Percentiles rank a stretch among this genome's conserved stretches.
phyloP scores from a whole-genome alignment of 2,888 invertebrate species.

The Beris morrisii region DNA sequence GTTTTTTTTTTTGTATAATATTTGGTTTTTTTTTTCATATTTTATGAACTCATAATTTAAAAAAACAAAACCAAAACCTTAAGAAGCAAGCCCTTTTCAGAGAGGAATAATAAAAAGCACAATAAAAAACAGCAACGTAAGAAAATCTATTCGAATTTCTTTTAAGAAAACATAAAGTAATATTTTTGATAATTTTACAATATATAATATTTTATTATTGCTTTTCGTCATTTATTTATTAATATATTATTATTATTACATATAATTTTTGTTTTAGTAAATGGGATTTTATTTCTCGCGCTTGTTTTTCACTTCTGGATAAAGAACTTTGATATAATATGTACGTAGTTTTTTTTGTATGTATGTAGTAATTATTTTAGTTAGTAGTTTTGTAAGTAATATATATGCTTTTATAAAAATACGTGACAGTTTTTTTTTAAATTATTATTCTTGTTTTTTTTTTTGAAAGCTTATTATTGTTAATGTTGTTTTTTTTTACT shows the following conservation, averaged over 20 bases:
- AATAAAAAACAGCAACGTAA: slow-evolving; percentile 14
- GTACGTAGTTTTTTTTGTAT: slow-evolving; percentile 33
- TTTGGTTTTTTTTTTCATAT: slow-evolving; percentile 26
- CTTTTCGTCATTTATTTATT: slow-evolving; percentile 30
- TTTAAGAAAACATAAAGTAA: slow-evolving; percentile 14
- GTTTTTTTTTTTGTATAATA: slow-evolving; percentile 24
- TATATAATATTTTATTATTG: slow-evolving; percentile 23
- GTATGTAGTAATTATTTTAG: slow-evolving; percentile 32
- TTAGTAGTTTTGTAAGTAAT: slow-evolving; percentile 29
- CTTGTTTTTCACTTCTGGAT: slow-evolving; percentile 35
- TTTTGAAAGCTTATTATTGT: slow-evolving; percentile 24
- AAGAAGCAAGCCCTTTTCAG: slow-evolving; percentile 25
- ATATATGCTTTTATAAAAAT: slow-evolving; percentile 38
- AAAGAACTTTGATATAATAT: slow-evolving; percentile 39
- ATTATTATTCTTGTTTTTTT: slow-evolving; percentile 9
- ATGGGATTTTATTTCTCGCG: neutral
- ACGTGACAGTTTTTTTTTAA: slow-evolving; percentile 34
- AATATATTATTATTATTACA: slow-evolving; percentile 9
- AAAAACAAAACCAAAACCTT: slow-evolving; percentile 20
- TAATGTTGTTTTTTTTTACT: slow-evolving; percentile 8
- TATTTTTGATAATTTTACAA: slow-evolving; percentile 28
- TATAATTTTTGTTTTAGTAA: slow-evolving; percentile 13
- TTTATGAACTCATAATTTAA: slow-evolving; percentile 16
- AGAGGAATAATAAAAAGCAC: slow-evolving; percentile 22
- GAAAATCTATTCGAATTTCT: slow-evolving; percentile 12